Conservation (phyloP, 2,888 invertebrate genomes). For the Pyrgus malvae region DNA sequence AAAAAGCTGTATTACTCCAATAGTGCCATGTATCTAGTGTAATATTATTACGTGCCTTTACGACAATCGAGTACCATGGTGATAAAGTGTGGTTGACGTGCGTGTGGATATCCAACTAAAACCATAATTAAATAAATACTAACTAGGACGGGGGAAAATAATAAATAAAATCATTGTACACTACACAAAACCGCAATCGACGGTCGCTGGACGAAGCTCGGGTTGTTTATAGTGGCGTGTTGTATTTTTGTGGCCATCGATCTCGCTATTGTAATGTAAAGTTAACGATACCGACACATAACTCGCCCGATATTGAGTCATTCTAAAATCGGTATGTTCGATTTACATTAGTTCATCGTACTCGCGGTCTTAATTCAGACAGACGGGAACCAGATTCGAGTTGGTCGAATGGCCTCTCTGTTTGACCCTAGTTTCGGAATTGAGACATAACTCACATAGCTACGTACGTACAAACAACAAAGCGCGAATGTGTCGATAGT, state of each 20-base stretch:
- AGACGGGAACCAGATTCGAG: conserved; percentile 61
- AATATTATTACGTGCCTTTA: conserved; percentile 53
- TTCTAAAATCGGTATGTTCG: no score
- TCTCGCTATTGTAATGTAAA: no score
- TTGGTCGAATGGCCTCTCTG: conserved; percentile 67
- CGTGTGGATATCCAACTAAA: conserved; percentile 64
- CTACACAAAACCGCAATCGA: conserved; percentile 44
- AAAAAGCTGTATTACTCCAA: conserved; percentile 53
- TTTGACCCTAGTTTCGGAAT: conserved; percentile 73
- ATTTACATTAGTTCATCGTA: conserved; percentile 7
- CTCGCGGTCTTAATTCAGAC: conserved; percentile 52
- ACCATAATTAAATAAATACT: conserved; percentile 56
- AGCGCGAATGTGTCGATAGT: conserved; percentile 43
- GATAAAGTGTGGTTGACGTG: conserved; percentile 77
- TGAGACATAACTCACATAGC: conserved; percentile 50
- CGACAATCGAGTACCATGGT: conserved; percentile 44
- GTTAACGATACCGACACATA: no score
- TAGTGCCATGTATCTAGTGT: conserved; percentile 51
- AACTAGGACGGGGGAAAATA: conserved; percentile 34
- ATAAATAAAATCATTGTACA: conserved; percentile 29
- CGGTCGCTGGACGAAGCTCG: conserved; percentile 59
- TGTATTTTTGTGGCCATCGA: no score
- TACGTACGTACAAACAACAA: neutral
- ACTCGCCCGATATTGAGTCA: no score
- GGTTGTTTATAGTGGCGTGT: no score